Conservation (phyloP, 2,797 vertebrate genomes). For the Diplodus sargus region DNA sequence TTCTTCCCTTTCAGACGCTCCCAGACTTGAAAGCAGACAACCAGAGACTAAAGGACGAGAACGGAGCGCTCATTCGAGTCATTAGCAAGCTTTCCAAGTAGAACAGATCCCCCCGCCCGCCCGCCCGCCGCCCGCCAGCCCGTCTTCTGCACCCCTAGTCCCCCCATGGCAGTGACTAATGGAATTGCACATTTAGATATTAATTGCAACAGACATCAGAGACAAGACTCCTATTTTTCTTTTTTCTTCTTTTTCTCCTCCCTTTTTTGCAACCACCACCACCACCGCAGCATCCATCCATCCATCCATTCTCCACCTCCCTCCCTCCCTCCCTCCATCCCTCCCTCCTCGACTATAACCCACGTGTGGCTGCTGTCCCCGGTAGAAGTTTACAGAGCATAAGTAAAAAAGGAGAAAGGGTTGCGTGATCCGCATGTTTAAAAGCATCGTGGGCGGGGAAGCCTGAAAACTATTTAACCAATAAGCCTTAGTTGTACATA, state of each 20-base stretch:
- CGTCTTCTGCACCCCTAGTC: constrained; percentile 57
- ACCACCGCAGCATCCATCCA: constrained; percentile 47
- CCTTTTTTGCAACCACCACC: too few species aligned
- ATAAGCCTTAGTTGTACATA: constrained; percentile 99
- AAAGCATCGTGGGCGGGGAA: constrained; percentile 86
- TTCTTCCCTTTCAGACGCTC: constrained; percentile 90
- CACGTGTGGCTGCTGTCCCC: constrained; percentile 86
- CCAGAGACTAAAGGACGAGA: constrained; percentile 99
- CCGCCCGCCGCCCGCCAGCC: constrained; percentile 23
- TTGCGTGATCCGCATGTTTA: constrained; percentile 72
- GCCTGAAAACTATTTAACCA: constrained; percentile 97
- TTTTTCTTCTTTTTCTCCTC: constrained; percentile 8
- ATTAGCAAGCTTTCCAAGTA: constrained; percentile 99
- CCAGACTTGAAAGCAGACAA: constrained; percentile 99
- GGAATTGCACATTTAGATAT: constrained; percentile 93
- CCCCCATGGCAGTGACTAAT: constrained; percentile 87
- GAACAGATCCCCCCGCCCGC: constrained; percentile 72
- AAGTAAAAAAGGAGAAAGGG: constrained; percentile 81
- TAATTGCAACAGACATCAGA: constrained; percentile 87
- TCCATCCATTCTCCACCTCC: constrained; percentile 1
- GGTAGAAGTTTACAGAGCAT: constrained; percentile 91
- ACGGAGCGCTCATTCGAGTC: constrained; percentile 99
- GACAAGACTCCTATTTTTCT: constrained; percentile 68
- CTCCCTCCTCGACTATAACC: constrained; percentile 42
- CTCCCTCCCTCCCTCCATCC: not conserved